Percentiles rank a stretch among this genome's conserved stretches.
Conservation (phyloP, 2,888 invertebrate species). For the Cacoxenus indagator region DNA sequence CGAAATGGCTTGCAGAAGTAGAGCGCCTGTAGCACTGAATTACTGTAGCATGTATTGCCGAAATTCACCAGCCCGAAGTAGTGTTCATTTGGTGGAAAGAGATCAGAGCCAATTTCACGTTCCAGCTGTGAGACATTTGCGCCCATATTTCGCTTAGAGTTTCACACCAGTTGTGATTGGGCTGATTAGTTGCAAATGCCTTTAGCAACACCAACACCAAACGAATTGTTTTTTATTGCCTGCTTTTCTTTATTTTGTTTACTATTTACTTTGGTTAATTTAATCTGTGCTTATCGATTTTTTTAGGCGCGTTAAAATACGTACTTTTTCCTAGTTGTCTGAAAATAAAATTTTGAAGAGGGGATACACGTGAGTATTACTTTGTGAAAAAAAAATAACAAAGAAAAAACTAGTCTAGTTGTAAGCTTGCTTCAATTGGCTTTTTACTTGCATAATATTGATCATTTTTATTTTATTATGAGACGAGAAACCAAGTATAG, state of each 20-base stretch:
- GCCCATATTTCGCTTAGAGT: slow-evolving; percentile 75
- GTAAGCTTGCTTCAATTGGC: slow-evolving; percentile 38
- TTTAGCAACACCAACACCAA: slow-evolving; percentile 3
- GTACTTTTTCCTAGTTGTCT: slow-evolving; percentile 51
- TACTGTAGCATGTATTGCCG: slow-evolving; percentile 99
- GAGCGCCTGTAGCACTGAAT: slow-evolving; percentile 98
- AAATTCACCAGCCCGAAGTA: slow-evolving; percentile 99
- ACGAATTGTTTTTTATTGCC: background rate
- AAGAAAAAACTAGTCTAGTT: slow-evolving; percentile 47
- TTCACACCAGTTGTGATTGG: slow-evolving; percentile 13
- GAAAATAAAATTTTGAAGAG: slow-evolving; percentile 71
- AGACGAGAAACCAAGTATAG: slow-evolving; percentile 53
- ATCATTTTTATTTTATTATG: no score
- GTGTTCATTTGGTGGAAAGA: slow-evolving; percentile 98
- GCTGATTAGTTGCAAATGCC: background rate
- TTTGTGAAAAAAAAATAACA: slow-evolving; percentile 53
- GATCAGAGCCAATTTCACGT: slow-evolving; percentile 98
- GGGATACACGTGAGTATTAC: slow-evolving; percentile 68
- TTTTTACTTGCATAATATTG: slow-evolving; percentile 13
- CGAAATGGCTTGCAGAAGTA: slow-evolving; percentile 99
- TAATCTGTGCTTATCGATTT: slow-evolving; percentile 27
- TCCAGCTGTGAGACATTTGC: slow-evolving; percentile 99
- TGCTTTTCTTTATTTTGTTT: slow-evolving; percentile 35
- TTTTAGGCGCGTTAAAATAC: slow-evolving; percentile 57
- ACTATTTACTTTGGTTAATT: slow-evolving; percentile 30